Evolutionary conservation across 1,140 invertebrate species (phyloP).

Genomic region (Hyles euphorbiae): DNA sequence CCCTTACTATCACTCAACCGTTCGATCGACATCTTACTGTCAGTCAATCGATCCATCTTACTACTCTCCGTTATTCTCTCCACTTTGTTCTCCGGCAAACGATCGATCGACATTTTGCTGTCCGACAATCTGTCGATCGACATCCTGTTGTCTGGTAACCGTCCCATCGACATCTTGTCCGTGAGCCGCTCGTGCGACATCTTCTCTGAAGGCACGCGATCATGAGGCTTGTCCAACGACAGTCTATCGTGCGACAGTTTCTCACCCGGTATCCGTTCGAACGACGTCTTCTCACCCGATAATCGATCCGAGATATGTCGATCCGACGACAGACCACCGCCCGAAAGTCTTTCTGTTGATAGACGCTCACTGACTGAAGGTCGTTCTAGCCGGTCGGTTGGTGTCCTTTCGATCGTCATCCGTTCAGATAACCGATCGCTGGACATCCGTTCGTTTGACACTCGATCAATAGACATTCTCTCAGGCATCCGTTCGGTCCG

Average conservation of each 20-base stretch:
- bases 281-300: slow-evolving; percentile 26
- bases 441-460: slow-evolving; percentile 19
- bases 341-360: slow-evolving; percentile 2
- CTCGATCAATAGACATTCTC: slow-evolving; percentile 13
- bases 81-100: slow-evolving; percentile 28
- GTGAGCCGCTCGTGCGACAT: slow-evolving; percentile 17
- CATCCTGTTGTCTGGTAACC: slow-evolving; percentile 17
- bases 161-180: slow-evolving; percentile 21
- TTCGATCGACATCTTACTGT: slow-evolving; percentile 28
- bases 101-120: slow-evolving; percentile 39
- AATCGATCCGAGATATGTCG: slow-evolving; percentile 16
- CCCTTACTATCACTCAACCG: not conserved
- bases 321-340: slow-evolving; percentile 1
- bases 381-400: slow-evolving; percentile 13
- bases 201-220: slow-evolving; percentile 24
- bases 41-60: slow-evolving; percentile 27
- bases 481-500: slow-evolving; percentile 20
- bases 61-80: slow-evolving; percentile 2
- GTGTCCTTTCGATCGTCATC: slow-evolving; percentile 8
- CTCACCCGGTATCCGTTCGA: slow-evolving; percentile 36
- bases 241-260: slow-evolving; percentile 19
- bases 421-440: slow-evolving; percentile 17
- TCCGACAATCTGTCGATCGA: slow-evolving; percentile 32
- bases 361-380: slow-evolving; percentile 2
- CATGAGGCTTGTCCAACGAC: no score